Percentiles rank a stretch among this genome's conserved stretches.
These are phyloP conservation scores for Trimorus sp. DNA, from an alignment of 2,888 invertebrate genomes.

Conservation along the genomic window DNA sequence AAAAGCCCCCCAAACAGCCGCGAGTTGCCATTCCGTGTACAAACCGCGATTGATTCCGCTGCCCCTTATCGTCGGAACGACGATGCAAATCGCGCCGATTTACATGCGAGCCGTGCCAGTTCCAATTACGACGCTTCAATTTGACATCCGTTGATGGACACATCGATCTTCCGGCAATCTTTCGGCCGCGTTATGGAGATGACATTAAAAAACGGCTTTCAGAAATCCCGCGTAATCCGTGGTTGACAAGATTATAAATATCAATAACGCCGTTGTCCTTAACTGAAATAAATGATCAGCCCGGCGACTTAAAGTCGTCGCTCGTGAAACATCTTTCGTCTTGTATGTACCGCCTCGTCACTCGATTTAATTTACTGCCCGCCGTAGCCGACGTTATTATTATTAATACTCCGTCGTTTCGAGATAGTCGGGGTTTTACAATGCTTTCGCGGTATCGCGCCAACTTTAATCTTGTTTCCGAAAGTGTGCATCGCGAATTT, in stretches of 20 bases:
- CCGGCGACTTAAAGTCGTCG: not conserved
- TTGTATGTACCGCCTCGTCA: slow-evolving; percentile 26
- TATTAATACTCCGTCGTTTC: slow-evolving; percentile 13
- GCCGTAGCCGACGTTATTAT: not conserved
- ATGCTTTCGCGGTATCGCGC: not conserved
- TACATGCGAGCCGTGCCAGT: slow-evolving; percentile 19
- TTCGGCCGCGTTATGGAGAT: slow-evolving; percentile 7
- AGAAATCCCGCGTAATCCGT: slow-evolving; percentile 16
- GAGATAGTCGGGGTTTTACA: slow-evolving; percentile 11
- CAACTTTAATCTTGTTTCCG: not conserved
- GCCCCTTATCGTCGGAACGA: slow-evolving; percentile 17
- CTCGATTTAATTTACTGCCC: slow-evolving; percentile 24
- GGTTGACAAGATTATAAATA: slow-evolving; percentile 44
- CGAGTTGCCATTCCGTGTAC: slow-evolving; percentile 43
- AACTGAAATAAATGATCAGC: slow-evolving; percentile 39
- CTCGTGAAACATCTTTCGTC: slow-evolving; percentile 27
- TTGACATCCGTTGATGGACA: slow-evolving; percentile 24
- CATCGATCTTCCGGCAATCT: slow-evolving; percentile 28
- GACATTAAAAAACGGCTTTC: slow-evolving; percentile 9
- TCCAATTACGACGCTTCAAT: too few species aligned
- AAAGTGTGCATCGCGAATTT: not conserved
- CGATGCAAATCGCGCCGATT: slow-evolving; percentile 34
- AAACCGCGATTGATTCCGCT: not conserved
- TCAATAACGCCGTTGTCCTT: slow-evolving; percentile 29
- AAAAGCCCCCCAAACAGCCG: slow-evolving; percentile 55